These are phyloP conservation scores for Dryomyza anilis DNA, from an alignment of 2,888 invertebrate genomes.

Conservation along the genomic window DNA sequence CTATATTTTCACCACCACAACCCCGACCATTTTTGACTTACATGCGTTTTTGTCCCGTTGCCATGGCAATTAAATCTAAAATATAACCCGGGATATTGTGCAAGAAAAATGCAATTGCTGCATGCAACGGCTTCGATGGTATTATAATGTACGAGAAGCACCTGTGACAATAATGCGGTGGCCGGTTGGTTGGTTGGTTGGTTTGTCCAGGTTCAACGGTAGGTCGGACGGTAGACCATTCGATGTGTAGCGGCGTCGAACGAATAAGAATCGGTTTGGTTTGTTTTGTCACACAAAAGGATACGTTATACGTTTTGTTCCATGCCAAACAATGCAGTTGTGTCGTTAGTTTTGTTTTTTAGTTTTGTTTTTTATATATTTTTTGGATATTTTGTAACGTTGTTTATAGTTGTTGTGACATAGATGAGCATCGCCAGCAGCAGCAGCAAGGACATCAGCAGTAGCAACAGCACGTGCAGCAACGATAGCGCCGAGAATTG, in stretches of 20 bases:
- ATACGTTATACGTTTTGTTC: not conserved
- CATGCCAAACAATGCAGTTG: conserved; percentile 14
- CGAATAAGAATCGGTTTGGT: not conserved
- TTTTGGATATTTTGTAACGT: conserved; percentile 15
- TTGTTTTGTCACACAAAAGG: not conserved
- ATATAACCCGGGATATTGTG: conserved; percentile 62
- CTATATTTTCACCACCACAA: not conserved
- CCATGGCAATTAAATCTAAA: conserved; percentile 61
- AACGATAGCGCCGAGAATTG: not conserved
- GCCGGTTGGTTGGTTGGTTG: conserved; percentile 23
- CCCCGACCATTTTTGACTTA: conserved; percentile 44
- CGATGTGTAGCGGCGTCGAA: not conserved
- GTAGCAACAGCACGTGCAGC: not conserved
- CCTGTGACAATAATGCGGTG: conserved; percentile 57
- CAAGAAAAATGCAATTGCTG: conserved; percentile 57
- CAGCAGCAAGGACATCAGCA: not conserved
- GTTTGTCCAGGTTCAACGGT: not conserved
- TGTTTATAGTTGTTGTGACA: conserved; percentile 22
- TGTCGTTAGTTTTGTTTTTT: conserved; percentile 1
- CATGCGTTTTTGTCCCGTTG: conserved; percentile 61
- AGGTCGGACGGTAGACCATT: not conserved
- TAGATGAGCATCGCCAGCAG: not conserved
- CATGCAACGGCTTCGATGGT: conserved; percentile 59
- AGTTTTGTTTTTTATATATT: conserved; percentile 1
- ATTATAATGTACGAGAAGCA: conserved; percentile 62